These are phyloP conservation scores for Sycon ciliatum DNA, from an alignment of 37 sponge, comb jelly and placozoan genomes.

Conservation along the genomic window DNA sequence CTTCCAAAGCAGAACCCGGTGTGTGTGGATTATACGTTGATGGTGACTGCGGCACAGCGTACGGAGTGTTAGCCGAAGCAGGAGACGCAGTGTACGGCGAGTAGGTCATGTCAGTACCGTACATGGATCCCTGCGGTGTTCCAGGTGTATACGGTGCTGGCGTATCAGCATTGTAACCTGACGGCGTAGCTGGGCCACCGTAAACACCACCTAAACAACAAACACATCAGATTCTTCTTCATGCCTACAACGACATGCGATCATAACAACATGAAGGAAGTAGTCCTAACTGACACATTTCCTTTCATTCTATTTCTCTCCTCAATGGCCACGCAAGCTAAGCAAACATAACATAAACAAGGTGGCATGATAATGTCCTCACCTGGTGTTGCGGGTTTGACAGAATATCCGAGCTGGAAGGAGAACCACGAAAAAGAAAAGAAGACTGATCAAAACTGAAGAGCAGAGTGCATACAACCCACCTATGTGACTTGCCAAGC, in stretches of 20 bases:
- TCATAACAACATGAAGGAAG: background rate
- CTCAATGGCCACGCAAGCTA: background rate
- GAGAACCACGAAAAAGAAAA: too few species aligned
- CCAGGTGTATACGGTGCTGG: constrained; percentile 10
- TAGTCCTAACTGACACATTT: background rate
- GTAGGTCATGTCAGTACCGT: background rate
- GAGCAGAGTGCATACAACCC: too few species aligned
- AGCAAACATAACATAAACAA: too few species aligned
- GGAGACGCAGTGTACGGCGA: constrained; percentile 19
- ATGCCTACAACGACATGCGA: background rate
- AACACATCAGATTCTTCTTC: background rate
- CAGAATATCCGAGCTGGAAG: too few species aligned
- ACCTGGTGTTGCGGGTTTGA: too few species aligned
- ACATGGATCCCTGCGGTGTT: background rate
- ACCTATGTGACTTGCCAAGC: too few species aligned
- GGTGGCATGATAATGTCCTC: too few species aligned
- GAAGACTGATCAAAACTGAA: too few species aligned
- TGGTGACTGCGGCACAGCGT: constrained; percentile 24
- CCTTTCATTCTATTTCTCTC: background rate
- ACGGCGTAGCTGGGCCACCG: background rate
- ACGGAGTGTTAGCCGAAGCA: constrained; percentile 38
- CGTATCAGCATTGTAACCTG: background rate
- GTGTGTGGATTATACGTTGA: constrained; percentile 58
- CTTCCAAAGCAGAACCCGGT: constrained; percentile 40
- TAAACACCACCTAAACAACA: background rate